Evolutionary conservation across 2,797 vertebrate species (phyloP).

Genomic region (Fundulus diaphanus): DNA sequence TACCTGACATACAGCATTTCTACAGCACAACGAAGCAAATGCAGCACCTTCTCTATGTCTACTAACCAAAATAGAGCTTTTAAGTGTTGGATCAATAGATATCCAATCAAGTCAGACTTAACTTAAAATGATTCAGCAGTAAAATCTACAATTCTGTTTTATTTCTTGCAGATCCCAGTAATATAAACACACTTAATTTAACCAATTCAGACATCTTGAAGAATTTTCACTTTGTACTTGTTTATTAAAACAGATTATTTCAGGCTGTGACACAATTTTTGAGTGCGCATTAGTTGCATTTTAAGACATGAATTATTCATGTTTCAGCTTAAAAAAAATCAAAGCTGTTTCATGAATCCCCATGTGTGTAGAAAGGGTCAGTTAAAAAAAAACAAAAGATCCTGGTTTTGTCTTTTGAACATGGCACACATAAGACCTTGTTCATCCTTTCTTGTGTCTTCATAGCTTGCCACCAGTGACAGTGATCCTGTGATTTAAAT

Average conservation of each 20-base stretch:
- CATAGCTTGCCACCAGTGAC: background rate
- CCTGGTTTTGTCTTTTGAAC: too few relatives aligned
- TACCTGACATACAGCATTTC: background rate
- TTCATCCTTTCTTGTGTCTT: background rate
- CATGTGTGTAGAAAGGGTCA: background rate
- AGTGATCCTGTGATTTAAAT: background rate
- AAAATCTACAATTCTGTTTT: background rate
- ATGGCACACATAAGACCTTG: background rate
- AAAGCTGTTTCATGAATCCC: background rate
- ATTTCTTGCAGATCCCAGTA: background rate
- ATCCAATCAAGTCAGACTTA: background rate
- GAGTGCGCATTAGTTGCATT: background rate
- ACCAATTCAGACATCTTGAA: background rate
- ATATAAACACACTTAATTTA: background rate
- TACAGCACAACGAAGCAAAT: background rate
- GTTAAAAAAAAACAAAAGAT: background rate
- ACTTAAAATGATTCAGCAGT: background rate
- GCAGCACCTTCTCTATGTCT: background rate
- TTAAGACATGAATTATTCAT: background rate
- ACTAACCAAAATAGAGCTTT: background rate
- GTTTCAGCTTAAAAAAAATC: background rate
- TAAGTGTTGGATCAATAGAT: background rate
- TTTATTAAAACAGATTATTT: background rate
- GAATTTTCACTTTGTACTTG: background rate
- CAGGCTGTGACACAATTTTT: background rate